Evolutionary conservation across 2,888 invertebrate genomes (phyloP), one percentile per base, ranked within the genome.

Genomic region (Agonum fuliginosum): DNA sequence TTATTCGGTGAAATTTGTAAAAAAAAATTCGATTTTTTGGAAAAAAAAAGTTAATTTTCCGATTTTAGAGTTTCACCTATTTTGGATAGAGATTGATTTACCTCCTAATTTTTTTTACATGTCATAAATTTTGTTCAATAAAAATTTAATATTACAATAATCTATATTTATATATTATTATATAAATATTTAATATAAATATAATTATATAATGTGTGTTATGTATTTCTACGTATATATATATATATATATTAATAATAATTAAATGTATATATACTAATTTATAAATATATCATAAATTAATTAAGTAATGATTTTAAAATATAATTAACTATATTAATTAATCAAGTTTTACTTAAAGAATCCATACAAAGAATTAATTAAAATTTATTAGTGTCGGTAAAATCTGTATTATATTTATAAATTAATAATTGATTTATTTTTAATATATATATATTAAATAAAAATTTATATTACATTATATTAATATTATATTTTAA

Each of bases 161-260:
- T 76, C 41, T 69, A 51, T 78, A 76, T 75, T 78, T 78, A 79
- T 79, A 54, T 48, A 10, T 76, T 30, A 62, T 78, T 78, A 72
- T 76, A 73, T 81, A 79, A 81, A 81, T 82, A 73, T 81, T 79
- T 79, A 81, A 81, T 82, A 81, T 81, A 80, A 81, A 81, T 81
- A 78, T 80, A 82, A 80, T 73, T 79, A 80, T 82, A 74, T 70
- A 48, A n/a, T 78, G 30, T 22, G 62, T 46, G 51, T 54, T 70
- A 54, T 48, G 24, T 20, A 70, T 67, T 70, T 78, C 34, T 69
- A 78, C 19, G 20, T 43, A 43, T 81, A 80, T 82, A 78, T 72
- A 79, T 78, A 81, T 81, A 81, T 80, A 78, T 81, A 74, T 72
- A 72, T 67, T 70, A 73, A 65, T 71, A 24, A 77, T 19, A 58